phyloP scores from a whole-genome alignment of 2,113 vertebrate genomes.

The Rhipidura dahli region DNA sequence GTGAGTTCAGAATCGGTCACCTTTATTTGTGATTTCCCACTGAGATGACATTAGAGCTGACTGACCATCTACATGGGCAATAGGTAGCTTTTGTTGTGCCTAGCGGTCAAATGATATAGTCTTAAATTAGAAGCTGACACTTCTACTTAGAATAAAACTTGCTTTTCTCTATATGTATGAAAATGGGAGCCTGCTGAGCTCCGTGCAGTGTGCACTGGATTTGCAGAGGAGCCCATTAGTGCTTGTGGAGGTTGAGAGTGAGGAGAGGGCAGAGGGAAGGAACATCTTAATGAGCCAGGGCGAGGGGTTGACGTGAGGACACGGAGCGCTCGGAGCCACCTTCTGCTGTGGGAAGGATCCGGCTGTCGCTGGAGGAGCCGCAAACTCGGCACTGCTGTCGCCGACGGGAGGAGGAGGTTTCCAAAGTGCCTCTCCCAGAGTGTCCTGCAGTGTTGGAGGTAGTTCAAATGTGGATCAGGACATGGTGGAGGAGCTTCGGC shows the following conservation, averaged over 20 bases:
- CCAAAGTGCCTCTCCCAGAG: neutral
- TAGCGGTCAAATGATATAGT: neutral
- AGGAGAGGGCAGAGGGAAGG: neutral
- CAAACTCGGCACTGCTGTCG: fast-evolving
- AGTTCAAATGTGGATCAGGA: neutral
- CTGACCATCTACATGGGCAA: neutral
- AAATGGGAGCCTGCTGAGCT: neutral
- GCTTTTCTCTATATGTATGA: neutral
- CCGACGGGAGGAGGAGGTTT: neutral
- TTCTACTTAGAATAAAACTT: slow-evolving; percentile 35
- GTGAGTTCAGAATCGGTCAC: neutral
- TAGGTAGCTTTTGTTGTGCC: slow-evolving; percentile 54
- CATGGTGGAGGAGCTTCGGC: neutral
- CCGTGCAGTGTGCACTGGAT: fast-evolving
- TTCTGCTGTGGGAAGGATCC: neutral
- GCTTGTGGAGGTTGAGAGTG: neutral
- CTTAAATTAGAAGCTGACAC: slow-evolving; percentile 48
- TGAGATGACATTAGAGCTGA: neutral
- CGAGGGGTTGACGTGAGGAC: slow-evolving; percentile 1
- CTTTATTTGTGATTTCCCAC: neutral
- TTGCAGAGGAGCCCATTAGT: slow-evolving; percentile 27
- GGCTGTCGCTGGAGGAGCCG: neutral
- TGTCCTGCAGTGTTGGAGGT: neutral
- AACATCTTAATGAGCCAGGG: neutral
- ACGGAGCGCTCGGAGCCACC: neutral